A percentile compares a stretch with the other conserved stretches of the same genome.
Evolutionary conservation across 37 sponge, comb jelly and placozoan genomes (phyloP).

Genomic region (Aplysina aerophoba): DNA sequence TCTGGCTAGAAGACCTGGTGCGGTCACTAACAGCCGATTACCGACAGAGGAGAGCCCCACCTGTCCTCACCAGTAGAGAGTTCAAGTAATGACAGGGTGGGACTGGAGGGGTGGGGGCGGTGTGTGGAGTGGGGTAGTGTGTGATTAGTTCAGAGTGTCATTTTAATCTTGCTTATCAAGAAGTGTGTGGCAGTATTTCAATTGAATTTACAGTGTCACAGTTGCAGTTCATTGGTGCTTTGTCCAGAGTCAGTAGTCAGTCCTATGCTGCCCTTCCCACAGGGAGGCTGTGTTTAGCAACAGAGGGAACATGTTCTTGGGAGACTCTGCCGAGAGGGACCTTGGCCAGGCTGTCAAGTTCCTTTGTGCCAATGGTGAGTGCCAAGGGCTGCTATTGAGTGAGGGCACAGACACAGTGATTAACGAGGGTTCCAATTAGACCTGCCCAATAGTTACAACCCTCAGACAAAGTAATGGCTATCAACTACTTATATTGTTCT

Average conservation of each 20-base stretch:
- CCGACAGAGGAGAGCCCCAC: conserved; percentile 43
- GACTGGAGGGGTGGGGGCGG: background rate
- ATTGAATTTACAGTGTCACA: no score
- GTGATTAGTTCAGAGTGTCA: no score
- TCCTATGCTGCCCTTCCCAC: background rate
- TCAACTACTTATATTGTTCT: no score
- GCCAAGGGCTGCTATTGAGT: no score
- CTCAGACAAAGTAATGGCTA: no score
- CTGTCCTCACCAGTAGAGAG: conserved; percentile 70
- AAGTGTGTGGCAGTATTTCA: no score
- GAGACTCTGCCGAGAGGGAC: conserved; percentile 63
- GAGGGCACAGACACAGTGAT: no score
- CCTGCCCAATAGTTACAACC: no score
- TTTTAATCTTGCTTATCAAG: no score
- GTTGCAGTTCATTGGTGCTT: background rate
- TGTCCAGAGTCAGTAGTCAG: background rate
- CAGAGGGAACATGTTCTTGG: conserved; percentile 47
- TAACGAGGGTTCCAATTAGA: no score
- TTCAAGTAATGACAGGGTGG: conserved; percentile 40
- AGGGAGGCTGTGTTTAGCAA: conserved; percentile 71
- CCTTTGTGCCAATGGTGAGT: conserved; percentile 78
- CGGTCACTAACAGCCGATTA: conserved; percentile 56
- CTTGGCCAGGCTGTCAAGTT: conserved; percentile 84
- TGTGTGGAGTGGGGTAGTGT: no score
- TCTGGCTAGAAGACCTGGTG: conserved; percentile 82